phyloP scores from a whole-genome alignment of 2,888 invertebrate species.

The Xestia sexstrigata region DNA sequence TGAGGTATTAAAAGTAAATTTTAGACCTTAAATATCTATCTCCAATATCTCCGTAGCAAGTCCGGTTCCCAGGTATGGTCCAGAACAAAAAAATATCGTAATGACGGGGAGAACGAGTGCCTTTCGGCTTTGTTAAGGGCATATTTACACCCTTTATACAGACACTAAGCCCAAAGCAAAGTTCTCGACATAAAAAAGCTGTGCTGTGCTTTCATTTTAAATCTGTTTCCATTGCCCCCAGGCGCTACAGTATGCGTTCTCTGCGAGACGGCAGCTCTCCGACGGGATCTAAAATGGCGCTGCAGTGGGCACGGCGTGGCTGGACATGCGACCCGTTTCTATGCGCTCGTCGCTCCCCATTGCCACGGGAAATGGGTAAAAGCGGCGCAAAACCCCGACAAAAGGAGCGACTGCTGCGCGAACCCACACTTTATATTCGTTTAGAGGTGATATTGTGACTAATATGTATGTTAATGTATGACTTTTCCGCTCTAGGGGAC shows the following conservation, averaged over 20 bases:
- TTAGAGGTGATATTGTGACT: conserved; percentile 67
- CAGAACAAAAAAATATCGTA: too few relatives aligned
- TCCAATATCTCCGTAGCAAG: too few relatives aligned
- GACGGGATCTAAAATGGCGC: conserved; percentile 93
- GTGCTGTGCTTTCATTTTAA: neutral
- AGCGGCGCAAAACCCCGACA: conserved; percentile 79
- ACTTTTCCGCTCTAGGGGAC: conserved; percentile 30
- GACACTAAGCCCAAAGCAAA: neutral
- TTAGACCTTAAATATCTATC: too few relatives aligned
- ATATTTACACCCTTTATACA: too few relatives aligned
- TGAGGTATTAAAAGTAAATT: too few relatives aligned
- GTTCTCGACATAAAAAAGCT: neutral
- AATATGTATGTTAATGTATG: conserved; percentile 13
- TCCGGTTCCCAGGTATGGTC: too few relatives aligned
- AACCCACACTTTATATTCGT: conserved; percentile 89
- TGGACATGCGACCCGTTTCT: conserved; percentile 94
- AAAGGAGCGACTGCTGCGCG: conserved; percentile 80
- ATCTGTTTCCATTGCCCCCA: conserved; percentile 72
- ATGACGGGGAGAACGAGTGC: too few relatives aligned
- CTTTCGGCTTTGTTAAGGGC: too few relatives aligned
- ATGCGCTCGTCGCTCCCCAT: conserved; percentile 95
- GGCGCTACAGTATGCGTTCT: conserved; percentile 95
- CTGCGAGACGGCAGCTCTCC: conserved; percentile 95
- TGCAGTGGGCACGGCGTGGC: conserved; percentile 96
- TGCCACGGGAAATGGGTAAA: conserved; percentile 97